Evolutionary conservation across 2,113 vertebrate genomes (phyloP), one percentile per base, ranked within the genome.

Genomic region (Beaufortia kweichowensis): DNA sequence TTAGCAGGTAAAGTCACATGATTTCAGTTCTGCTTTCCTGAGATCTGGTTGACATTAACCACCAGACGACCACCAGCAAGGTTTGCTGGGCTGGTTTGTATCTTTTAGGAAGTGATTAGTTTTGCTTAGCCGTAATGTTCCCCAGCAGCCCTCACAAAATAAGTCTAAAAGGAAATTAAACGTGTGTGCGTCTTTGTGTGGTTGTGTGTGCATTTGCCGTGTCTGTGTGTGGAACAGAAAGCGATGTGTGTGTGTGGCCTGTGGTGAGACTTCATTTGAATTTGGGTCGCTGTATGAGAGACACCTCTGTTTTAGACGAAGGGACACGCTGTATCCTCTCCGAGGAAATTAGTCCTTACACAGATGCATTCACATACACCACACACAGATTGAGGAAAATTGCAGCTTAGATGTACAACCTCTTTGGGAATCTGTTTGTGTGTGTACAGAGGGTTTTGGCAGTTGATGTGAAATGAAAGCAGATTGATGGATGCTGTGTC

Each of bases 201-300:
- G 65, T 50, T 6, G 17, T 5, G 48, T 60, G 29, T 71, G 19
- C 41, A 35, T 53, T 21, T 33, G 19, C 55, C n/a, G 23, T 56
- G 26, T 23, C 11, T 63, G 43, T 55, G 26, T 21, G 29, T 62
- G 46, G 9, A 50, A 50, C 73, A 74, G 23, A 23, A 57, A 67
- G 61, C 61, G 17, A n/a, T 77, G 31, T 81, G 62, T 31, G 48
- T 63, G 31, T 64, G 80, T 69, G 50, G 66, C 23, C 55, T 50
- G 46, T 74, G 55, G 64, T 59, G 39, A 76, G 41, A 26, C 29
- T 68, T n/a, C 4, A 8, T 7, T 68, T 60, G 31, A 53, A 64
- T 76, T 26, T 10, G 12, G 10, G 15, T 39, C 79, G 53, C 39
- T 53, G 43, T 67, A 61, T 73, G 26, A 68, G 67, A 63, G 63